Evolutionary conservation across 2,888 invertebrate genomes (phyloP), one percentile per base, ranked within the genome.

Genomic region (Apamea anceps): DNA sequence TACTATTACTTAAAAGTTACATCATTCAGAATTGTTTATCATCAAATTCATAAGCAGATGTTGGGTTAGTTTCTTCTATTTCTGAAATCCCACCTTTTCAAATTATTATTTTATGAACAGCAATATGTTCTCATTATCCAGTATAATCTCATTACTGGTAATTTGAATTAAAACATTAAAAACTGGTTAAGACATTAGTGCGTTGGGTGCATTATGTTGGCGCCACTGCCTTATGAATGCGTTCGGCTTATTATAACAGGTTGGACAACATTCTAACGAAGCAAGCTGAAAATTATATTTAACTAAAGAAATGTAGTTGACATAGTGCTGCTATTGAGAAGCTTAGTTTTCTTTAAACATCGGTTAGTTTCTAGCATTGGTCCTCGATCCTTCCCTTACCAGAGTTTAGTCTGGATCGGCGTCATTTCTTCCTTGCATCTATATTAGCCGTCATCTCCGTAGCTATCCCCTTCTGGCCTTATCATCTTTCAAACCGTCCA

Each of bases 261-360:
- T 85, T 76, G 67, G 74, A 67, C 76, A 77, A 77, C 87, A 87
- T 86, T 87, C 83, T 85, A 67, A 77, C 68, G 79, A 80, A 70
- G 79, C 80, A 68, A 80, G 65, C 79, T 87, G 75, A 82, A 85
- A 79, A 85, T 86, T 77, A 57, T 79, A 72, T 76, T 81, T 65
- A 66, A 85, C 63, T 70, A 66, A 48, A 85, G 45, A 84, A 73
- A 84, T 77, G 72, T 51, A 13, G 51, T 81, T 85, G 67, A 76
- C 63, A 83, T 51, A 71, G 45, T 60, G 25, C n/a, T 63, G 48
- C 21, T 48, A 72, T 81, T 37, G 15, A 85, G 66, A 70, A 18
- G 8, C 48, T 72, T 74, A 2, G 32, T 57, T 74, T 32, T 13
- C 63, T 13, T 66, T 13, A 66, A 37, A 32, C 13, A 57, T n/a